phyloP scores from a whole-genome alignment of 53 echinoderm and acorn worm species.

The Luidia sarsii region DNA sequence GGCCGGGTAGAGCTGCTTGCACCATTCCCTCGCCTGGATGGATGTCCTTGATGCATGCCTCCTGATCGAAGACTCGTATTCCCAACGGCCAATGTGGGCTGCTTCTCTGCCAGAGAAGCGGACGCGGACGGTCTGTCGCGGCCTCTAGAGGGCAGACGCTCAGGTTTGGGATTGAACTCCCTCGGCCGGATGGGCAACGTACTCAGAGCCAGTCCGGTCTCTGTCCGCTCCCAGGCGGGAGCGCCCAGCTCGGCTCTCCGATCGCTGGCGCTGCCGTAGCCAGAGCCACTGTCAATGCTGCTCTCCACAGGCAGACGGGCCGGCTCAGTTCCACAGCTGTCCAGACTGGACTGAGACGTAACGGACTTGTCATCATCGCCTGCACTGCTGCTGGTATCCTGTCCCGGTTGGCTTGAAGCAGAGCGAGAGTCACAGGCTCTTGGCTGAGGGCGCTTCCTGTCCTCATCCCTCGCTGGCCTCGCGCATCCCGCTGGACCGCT shows the following conservation, averaged over 20 bases:
- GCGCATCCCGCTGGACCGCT: neutral
- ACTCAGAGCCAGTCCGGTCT: conserved; percentile 19
- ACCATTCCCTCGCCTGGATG: no score
- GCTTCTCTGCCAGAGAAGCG: neutral
- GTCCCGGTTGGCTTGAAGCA: neutral
- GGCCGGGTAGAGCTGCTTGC: neutral
- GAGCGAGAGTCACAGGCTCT: no score
- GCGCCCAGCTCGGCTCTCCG: neutral
- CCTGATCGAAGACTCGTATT: no score
- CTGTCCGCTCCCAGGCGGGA: conserved; percentile 2
- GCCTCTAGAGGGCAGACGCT: conserved; percentile 38
- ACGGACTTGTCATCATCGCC: neutral
- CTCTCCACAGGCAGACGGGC: neutral
- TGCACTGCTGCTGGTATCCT: neutral
- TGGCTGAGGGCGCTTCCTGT: neutral
- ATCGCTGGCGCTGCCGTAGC: neutral
- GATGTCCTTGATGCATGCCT: no score
- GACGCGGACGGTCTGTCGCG: neutral
- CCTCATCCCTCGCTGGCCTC: neutral
- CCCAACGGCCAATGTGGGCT: no score
- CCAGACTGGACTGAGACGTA: neutral
- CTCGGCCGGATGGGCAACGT: conserved; percentile 51
- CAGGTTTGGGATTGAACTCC: conserved; percentile 67
- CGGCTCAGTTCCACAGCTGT: neutral
- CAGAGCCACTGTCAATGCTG: neutral